Evolutionary conservation across 2,113 vertebrate genomes (phyloP).

Genomic region (Corydoras maculifer): DNA sequence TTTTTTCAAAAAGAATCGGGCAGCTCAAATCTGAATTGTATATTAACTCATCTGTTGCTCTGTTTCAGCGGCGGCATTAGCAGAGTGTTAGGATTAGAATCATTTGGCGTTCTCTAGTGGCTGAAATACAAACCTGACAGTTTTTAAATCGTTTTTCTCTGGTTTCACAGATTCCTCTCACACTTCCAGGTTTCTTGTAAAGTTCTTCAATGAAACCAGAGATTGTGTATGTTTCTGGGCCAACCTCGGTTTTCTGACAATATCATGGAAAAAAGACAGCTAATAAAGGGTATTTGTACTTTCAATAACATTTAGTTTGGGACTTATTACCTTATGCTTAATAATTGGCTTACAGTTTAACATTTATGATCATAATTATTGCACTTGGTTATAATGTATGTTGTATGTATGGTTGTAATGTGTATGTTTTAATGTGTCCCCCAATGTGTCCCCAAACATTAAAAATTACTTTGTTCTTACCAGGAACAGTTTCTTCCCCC

Average conservation of each 20-base stretch:
- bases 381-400: too few relatives aligned
- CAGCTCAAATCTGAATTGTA: background rate
- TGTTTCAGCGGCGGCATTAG: too few relatives aligned
- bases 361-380: too few relatives aligned
- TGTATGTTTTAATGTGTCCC: too few relatives aligned
- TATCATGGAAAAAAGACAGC: background rate
- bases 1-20: too few relatives aligned
- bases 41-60: background rate
- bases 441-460: too few relatives aligned
- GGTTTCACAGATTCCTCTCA: conserved; percentile 56
- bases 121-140: conserved; percentile 41
- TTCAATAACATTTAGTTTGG: too few relatives aligned
- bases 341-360: too few relatives aligned
- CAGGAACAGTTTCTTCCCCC: conserved; percentile 47
- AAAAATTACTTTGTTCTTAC: conserved; percentile 37
- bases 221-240: conserved; percentile 59
- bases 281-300: background rate
- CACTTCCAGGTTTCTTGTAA: conserved; percentile 51
- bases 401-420: too few relatives aligned
- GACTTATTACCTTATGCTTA: too few relatives aligned
- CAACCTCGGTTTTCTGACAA: conserved; percentile 55
- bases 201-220: conserved; percentile 58
- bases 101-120: conserved; percentile 32
- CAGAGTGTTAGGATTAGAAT: background rate
- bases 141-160: conserved; percentile 58